Percentiles rank a stretch among this genome's conserved stretches.
Evolutionary conservation across 1,140 invertebrate genomes (phyloP).

Genomic region (Acromyrmex echinatior): DNA sequence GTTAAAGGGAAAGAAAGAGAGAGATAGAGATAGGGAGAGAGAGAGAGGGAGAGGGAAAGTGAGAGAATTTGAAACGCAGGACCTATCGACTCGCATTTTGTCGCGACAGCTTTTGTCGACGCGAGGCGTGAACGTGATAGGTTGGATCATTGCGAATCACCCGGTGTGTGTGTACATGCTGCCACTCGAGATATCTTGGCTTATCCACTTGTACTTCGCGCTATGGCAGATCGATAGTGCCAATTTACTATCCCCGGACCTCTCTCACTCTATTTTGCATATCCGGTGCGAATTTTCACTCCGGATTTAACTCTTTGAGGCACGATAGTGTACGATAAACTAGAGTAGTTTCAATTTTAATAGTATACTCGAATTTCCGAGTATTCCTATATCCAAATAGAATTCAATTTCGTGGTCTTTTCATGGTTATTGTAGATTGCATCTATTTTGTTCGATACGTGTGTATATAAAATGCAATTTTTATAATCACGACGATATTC

Average conservation of each 20-base stretch:
- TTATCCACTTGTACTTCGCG: conserved; percentile 62
- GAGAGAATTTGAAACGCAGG: conserved; percentile 43
- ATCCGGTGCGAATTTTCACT: conserved; percentile 21
- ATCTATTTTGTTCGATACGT: not conserved
- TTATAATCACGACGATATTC: not conserved
- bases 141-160: conserved; percentile 58
- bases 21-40: not conserved
- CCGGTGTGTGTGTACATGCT: conserved; percentile 43
- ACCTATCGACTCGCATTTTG: conserved; percentile 49
- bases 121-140: conserved; percentile 57
- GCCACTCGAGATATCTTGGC: conserved; percentile 63
- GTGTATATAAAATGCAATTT: not conserved
- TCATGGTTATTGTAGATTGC: not conserved
- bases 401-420: not conserved
- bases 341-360: conserved; percentile 9
- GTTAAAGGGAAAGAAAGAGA: not conserved
- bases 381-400: not conserved
- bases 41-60: not conserved
- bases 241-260: conserved; percentile 27
- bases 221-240: conserved; percentile 55
- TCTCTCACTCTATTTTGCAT: conserved; percentile 39
- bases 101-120: conserved; percentile 57
- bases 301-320: conserved; percentile 51
- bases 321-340: conserved; percentile 41
- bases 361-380: not conserved